These are phyloP conservation scores for Crotophaga sulcirostris DNA, from an alignment of 2,113 vertebrate genomes.

Conservation along the genomic window DNA sequence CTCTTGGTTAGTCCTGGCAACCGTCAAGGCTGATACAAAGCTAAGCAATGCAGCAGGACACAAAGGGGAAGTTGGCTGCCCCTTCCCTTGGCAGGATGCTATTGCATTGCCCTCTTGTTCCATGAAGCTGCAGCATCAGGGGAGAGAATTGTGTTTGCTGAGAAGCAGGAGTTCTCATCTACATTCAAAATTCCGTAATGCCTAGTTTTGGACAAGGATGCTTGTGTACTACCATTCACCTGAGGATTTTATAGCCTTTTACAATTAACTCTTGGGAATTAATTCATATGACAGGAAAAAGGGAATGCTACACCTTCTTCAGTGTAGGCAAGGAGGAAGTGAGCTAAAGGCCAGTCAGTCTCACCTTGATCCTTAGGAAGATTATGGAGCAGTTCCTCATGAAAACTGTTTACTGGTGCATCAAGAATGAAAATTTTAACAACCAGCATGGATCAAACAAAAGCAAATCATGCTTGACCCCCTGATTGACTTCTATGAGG, in stretches of 20 bases:
- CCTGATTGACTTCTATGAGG: not conserved
- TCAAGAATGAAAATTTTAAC: not conserved
- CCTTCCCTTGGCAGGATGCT: not conserved
- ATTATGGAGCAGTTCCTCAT: not conserved
- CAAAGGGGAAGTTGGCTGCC: not conserved
- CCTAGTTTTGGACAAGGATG: not conserved
- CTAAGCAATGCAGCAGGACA: not conserved
- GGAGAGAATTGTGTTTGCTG: not conserved
- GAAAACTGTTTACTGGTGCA: not conserved
- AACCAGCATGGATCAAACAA: not conserved
- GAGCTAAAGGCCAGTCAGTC: not conserved
- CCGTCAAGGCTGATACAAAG: not conserved
- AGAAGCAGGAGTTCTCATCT: not conserved
- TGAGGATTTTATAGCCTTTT: not conserved
- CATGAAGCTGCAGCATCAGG: not conserved
- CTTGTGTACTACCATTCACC: not conserved
- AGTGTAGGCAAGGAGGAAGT: not conserved
- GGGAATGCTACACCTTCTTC: not conserved
- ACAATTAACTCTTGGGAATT: not conserved
- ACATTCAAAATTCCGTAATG: not conserved
- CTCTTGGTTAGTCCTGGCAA: not conserved
- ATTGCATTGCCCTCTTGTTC: not conserved
- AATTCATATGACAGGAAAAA: not conserved
- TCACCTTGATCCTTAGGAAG: not conserved
- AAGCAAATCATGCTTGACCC: not conserved